phyloP scores from a whole-genome alignment of 2,113 vertebrate genomes.

The Nerophis lumbriciformis region DNA sequence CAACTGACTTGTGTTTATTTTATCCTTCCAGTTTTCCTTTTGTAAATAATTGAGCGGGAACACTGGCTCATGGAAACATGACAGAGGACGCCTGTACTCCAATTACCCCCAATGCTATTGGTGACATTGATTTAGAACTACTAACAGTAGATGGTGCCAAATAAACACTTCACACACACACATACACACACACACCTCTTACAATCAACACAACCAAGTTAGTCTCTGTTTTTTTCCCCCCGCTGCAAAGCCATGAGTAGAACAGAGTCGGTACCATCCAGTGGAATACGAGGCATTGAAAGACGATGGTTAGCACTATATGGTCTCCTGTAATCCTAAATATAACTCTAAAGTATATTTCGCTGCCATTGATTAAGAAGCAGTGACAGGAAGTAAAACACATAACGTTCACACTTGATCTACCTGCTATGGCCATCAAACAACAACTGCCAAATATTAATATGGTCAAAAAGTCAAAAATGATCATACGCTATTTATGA shows the following conservation, averaged over 20 bases:
- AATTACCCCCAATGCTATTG: conserved; percentile 29
- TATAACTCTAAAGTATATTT: no score
- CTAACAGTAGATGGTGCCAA: conserved; percentile 36
- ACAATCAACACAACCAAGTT: conserved; percentile 63
- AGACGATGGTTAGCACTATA: no score
- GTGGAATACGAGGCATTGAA: no score
- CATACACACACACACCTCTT: conserved; percentile 53
- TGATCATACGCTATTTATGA: background rate
- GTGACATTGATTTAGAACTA: conserved; percentile 47
- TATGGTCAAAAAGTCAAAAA: no score
- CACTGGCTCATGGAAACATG: conserved; percentile 21
- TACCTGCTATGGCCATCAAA: no score
- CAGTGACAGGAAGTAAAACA: no score
- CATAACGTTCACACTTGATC: no score
- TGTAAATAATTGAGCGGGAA: conserved; percentile 44
- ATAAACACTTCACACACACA: conserved; percentile 37
- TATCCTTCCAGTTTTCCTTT: conserved; percentile 43
- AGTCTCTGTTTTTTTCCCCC: no score
- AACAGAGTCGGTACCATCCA: no score
- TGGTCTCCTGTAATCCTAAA: no score
- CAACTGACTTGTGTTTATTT: conserved; percentile 32
- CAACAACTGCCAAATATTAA: background rate
- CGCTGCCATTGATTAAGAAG: no score
- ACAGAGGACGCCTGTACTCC: conserved; percentile 47
- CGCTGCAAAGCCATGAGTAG: no score